Percentiles rank a stretch among this genome's conserved stretches.
Conservation (phyloP, 2,113 vertebrate genomes). For the Cryptomyrus ogoouensis region DNA sequence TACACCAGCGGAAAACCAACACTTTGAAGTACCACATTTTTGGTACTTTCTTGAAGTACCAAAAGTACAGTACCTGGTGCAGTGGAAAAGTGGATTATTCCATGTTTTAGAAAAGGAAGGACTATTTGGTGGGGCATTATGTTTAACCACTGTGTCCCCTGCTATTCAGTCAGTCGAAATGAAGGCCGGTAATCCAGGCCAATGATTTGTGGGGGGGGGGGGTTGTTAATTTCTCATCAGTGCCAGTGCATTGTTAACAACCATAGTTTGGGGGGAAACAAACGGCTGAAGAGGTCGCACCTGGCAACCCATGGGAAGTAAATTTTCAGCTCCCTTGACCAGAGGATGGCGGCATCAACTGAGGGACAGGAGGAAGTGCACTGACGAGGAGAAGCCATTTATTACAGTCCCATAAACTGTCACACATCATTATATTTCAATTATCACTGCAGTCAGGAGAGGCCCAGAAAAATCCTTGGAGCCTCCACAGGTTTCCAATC, state of each 20-base stretch:
- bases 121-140: not conserved
- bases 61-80: too few relatives aligned
- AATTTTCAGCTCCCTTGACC: not conserved
- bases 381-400: slow-evolving; percentile 11
- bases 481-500: not conserved
- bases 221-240: not conserved
- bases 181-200: not conserved
- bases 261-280: not conserved
- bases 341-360: not conserved
- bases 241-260: not conserved
- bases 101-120: not conserved
- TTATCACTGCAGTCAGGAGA: slow-evolving; percentile 17
- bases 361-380: slow-evolving; percentile 9
- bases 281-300: not conserved
- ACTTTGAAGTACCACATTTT: too few relatives aligned
- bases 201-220: not conserved
- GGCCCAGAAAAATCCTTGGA: not conserved
- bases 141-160: not conserved
- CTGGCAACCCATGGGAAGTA: not conserved
- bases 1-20: too few relatives aligned
- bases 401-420: slow-evolving; percentile 8
- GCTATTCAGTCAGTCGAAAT: not conserved
- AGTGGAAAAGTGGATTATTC: too few relatives aligned
- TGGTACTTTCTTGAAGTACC: too few relatives aligned
- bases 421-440: slow-evolving; percentile 25